Conservation (phyloP, 1,140 invertebrate species). For the Lasaia peninsularis region DNA sequence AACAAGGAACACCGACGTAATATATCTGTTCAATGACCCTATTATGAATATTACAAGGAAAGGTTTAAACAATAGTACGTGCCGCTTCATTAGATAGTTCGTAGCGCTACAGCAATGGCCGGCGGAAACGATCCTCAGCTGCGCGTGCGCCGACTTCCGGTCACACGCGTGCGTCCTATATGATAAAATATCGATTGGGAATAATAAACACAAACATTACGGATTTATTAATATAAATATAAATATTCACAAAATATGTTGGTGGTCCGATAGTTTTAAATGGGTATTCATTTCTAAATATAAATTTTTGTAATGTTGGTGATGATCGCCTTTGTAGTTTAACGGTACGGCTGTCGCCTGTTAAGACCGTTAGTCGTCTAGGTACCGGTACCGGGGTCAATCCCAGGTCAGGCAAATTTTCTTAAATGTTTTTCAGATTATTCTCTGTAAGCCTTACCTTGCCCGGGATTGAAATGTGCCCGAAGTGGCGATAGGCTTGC, state of each 20-base stretch:
- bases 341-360: no score
- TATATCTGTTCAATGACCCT: conserved; percentile 51
- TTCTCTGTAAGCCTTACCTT: no score
- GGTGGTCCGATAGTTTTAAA: not conserved
- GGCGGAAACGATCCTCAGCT: conserved; percentile 42
- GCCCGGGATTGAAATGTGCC: no score
- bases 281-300: no score
- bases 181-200: conserved; percentile 48
- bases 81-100: conserved; percentile 58
- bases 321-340: no score
- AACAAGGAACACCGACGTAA: conserved; percentile 23
- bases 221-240: conserved; percentile 18
- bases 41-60: conserved; percentile 52
- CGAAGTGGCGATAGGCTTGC: no score
- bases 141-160: conserved; percentile 56
- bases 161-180: conserved; percentile 53
- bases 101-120: conserved; percentile 49
- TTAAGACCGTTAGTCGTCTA: no score
- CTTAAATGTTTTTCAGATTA: no score
- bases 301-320: no score
- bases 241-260: not conserved
- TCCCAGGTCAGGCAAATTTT: no score
- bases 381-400: no score
- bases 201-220: conserved; percentile 29
- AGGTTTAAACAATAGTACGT: conserved; percentile 53